Percentiles rank a stretch among this genome's conserved stretches.
Evolutionary conservation across 2,888 invertebrate species (phyloP).

Genomic region (Limnephilus lunatus): DNA sequence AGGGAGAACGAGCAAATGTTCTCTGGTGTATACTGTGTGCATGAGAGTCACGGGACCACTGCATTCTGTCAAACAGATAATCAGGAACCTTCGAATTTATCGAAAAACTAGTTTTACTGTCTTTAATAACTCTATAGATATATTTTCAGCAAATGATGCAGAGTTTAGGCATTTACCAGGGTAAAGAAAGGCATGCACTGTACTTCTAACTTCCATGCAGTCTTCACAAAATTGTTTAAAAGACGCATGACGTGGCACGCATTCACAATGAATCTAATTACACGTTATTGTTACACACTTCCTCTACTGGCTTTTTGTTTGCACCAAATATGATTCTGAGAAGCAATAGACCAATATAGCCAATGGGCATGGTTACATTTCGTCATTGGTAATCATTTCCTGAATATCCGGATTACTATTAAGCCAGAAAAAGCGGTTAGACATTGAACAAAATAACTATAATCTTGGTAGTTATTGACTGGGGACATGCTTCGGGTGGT

Average conservation of each 20-base stretch:
- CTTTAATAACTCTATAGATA: too few relatives aligned
- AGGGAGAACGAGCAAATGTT: too few relatives aligned
- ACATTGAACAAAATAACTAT: not conserved
- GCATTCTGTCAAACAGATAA: too few relatives aligned
- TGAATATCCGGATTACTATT: constrained; percentile 19
- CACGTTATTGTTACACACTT: not conserved
- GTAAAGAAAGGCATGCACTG: not conserved
- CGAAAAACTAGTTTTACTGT: too few relatives aligned
- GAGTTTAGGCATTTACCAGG: too few relatives aligned
- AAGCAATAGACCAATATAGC: not conserved
- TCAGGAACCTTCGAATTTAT: too few relatives aligned
- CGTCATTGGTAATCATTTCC: constrained; percentile 24
- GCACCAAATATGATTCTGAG: not conserved
- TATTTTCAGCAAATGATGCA: too few relatives aligned
- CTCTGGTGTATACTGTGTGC: too few relatives aligned
- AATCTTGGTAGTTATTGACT: not conserved
- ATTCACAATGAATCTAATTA: constrained; percentile 34
- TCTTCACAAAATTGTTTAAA: not conserved
- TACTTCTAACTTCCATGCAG: not conserved
- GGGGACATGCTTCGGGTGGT: not conserved
- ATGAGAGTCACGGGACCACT: too few relatives aligned
- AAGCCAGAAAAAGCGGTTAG: constrained; percentile 3
- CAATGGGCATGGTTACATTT: not conserved
- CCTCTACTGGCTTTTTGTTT: not conserved
- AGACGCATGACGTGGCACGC: constrained; percentile 33